A percentile compares a stretch with the other conserved stretches of the same genome.
phyloP scores from a whole-genome alignment of 2,888 invertebrate species.

The Drosophila mercatorum region DNA sequence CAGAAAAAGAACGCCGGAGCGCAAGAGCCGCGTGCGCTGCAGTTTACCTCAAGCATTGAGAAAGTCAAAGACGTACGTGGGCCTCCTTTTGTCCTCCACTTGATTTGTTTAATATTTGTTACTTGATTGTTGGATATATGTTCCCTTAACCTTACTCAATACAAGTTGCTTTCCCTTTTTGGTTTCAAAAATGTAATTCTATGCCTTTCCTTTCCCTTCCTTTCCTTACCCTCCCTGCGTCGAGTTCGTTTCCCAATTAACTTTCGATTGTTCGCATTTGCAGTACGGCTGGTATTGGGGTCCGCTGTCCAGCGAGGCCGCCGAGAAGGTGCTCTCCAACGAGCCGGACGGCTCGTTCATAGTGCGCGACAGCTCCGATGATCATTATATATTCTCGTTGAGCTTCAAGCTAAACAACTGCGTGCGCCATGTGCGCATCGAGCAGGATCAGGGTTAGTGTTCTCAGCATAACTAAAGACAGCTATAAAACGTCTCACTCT shows the following conservation, averaged over 20 bases:
- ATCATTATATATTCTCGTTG: conserved; percentile 97
- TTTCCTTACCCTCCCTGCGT: background rate
- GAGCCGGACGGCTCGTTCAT: conserved; percentile 98
- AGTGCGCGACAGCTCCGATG: conserved; percentile 96
- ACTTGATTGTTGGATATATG: no score
- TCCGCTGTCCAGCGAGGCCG: conserved; percentile 94
- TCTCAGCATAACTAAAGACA: no score
- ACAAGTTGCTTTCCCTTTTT: no score
- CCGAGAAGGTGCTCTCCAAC: conserved; percentile 95
- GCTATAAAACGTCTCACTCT: background rate
- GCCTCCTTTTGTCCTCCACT: background rate
- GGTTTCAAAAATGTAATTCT: no score
- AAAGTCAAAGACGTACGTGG: conserved; percentile 95
- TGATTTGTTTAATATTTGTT: background rate
- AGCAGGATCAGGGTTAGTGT: conserved; percentile 95
- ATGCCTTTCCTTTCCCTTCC: no score
- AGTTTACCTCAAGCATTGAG: conserved; percentile 96
- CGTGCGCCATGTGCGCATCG: conserved; percentile 95
- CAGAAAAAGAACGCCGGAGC: conserved; percentile 75
- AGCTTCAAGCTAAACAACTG: conserved; percentile 96
- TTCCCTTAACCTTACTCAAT: no score
- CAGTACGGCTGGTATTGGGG: conserved; percentile 99
- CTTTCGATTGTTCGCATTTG: conserved; percentile 61
- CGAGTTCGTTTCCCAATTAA: background rate
- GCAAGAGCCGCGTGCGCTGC: conserved; percentile 86